Conservation (phyloP, 2,888 invertebrate genomes). For the Drosophila sordidula region DNA sequence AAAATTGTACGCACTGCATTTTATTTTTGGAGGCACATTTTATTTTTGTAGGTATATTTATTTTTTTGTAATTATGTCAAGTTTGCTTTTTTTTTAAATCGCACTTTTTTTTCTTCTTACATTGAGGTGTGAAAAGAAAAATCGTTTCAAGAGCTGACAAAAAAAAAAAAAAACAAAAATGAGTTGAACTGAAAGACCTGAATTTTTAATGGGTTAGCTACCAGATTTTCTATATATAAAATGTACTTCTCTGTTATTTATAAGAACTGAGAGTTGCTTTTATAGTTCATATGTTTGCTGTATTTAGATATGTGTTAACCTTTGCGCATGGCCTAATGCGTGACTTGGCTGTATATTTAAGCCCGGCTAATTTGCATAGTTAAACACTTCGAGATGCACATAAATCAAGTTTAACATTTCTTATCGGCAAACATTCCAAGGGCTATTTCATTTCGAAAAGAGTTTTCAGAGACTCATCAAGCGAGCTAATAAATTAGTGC, state of each 20-base stretch:
- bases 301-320: neutral
- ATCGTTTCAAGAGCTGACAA: conserved; percentile 22
- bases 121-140: conserved; percentile 53
- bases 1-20: conserved; percentile 75
- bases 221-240: neutral
- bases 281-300: neutral
- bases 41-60: conserved; percentile 39
- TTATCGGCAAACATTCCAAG: conserved; percentile 32
- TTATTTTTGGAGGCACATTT: conserved; percentile 38
- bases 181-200: conserved; percentile 50
- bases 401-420: conserved; percentile 15
- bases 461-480: conserved; percentile 15
- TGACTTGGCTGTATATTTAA: conserved; percentile 8
- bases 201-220: conserved; percentile 49
- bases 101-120: conserved; percentile 31
- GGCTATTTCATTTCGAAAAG: conserved; percentile 1
- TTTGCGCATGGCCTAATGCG: neutral
- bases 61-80: conserved; percentile 76
- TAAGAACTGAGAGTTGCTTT: conserved; percentile 4
- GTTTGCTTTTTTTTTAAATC: conserved; percentile 66
- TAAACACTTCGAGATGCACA: conserved; percentile 32
- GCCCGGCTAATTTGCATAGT: conserved; percentile 40
- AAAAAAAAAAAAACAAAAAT: neutral
- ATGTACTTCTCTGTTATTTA: neutral
- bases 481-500: conserved; percentile 62